These are phyloP conservation scores for Conchocele bisecta DNA, from an alignment of 2,888 invertebrate species.

Conservation along the genomic window DNA sequence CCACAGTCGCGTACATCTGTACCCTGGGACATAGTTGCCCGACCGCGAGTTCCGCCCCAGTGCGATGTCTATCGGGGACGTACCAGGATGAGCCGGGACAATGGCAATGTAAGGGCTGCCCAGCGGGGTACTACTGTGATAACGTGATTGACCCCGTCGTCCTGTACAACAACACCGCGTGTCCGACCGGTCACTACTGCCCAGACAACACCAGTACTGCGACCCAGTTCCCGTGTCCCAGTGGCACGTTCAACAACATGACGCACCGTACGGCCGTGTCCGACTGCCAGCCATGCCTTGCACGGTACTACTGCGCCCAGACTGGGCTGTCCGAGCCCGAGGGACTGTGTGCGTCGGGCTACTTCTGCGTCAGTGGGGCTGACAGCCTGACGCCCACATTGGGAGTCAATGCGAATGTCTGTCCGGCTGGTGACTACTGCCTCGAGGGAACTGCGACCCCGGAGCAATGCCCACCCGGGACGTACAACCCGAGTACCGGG, in stretches of 20 bases:
- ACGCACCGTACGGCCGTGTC: constrained; percentile 66
- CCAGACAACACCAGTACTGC: constrained; percentile 72
- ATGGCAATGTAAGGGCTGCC: constrained; percentile 76
- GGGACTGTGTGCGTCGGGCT: constrained; percentile 72
- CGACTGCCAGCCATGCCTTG: constrained; percentile 76
- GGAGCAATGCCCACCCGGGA: constrained; percentile 72
- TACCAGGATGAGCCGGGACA: constrained; percentile 77
- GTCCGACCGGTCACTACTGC: constrained; percentile 79
- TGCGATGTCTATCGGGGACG: constrained; percentile 72
- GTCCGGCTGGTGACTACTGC: constrained; percentile 79
- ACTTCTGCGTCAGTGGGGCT: constrained; percentile 73
- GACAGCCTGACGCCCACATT: constrained; percentile 72
- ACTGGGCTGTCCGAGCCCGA: constrained; percentile 67
- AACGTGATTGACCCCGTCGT: constrained; percentile 75
- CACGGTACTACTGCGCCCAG: constrained; percentile 74
- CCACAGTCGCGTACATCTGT: constrained; percentile 75
- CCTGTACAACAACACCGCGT: constrained; percentile 72
- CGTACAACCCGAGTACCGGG: constrained; percentile 68
- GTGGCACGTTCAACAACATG: constrained; percentile 76
- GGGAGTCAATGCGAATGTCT: constrained; percentile 71
- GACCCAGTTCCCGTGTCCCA: constrained; percentile 75
- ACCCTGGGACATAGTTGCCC: constrained; percentile 79
- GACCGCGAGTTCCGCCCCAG: constrained; percentile 67
- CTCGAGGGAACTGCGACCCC: constrained; percentile 71
- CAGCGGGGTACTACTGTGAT: constrained; percentile 79